phyloP scores from a whole-genome alignment of 2,113 vertebrate genomes.

The Rousettus leschenaultii region DNA sequence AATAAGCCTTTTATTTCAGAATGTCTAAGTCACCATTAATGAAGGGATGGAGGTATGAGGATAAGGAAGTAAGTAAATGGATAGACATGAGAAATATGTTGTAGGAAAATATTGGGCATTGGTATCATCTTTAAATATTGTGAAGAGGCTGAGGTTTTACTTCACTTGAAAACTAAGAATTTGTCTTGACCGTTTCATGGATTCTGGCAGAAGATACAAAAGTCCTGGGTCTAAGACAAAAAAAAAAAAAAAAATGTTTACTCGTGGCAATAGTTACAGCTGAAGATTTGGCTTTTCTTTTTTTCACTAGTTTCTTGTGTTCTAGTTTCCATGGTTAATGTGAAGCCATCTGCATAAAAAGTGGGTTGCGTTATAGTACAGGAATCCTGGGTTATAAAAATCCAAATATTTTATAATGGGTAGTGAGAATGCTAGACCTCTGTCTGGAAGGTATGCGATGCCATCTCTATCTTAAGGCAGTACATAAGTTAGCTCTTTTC shows the following conservation, averaged over 20 bases:
- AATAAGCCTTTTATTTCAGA: neutral
- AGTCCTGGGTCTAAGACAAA: neutral
- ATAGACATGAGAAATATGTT: neutral
- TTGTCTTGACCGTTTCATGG: neutral
- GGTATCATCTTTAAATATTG: neutral
- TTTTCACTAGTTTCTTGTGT: rapidly evolving
- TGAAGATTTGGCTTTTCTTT: neutral
- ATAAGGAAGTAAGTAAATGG: neutral
- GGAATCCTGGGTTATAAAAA: neutral
- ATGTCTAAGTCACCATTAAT: neutral
- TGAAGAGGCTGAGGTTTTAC: neutral
- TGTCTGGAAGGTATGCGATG: neutral
- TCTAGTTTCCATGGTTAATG: neutral
- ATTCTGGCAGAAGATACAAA: neutral
- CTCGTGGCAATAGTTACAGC: neutral
- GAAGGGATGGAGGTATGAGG: neutral
- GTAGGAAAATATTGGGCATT: neutral
- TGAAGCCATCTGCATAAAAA: neutral
- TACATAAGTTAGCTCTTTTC: neutral
- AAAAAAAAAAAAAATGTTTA: neutral
- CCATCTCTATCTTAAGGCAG: neutral
- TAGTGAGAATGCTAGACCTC: neutral
- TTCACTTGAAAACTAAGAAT: neutral
- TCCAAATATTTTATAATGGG: neutral
- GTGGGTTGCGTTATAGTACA: neutral